Evolutionary conservation across 1,140 invertebrate species (phyloP), one percentile per base, ranked within the genome.

Genomic region (Hirudo medicinalis): DNA sequence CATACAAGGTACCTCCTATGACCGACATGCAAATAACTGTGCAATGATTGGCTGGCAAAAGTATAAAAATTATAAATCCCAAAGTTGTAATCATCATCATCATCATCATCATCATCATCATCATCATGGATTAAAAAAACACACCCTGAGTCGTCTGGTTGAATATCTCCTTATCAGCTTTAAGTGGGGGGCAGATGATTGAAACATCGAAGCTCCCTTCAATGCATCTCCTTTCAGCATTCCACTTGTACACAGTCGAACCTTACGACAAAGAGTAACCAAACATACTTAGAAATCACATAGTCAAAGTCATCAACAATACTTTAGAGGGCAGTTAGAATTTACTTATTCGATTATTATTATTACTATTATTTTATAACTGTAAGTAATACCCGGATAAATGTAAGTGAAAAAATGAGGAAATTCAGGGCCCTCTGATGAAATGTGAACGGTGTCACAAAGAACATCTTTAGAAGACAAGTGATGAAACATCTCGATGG

Each of bases 381-480:
- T 63, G 11, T 63, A 9, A 57, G 54, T n/a, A 25, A n/a, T 57
- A 63, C 57, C 57, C 17, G 57, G 57, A 32, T 19, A 63, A 13
- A 63, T 15, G 19, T 63, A 63, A 13, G 57, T 25, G 20, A 63
- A 63, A 11, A 63, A 32, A 63, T 63, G 2, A 32, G 20, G 29
- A 19, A 15, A 25, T 63, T 63, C 57, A n/a, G 11, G 9, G 0
- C 22, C 57, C 22, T 63, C 57, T 22, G 22, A 32, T 11, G 29
- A 22, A 63, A 63, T 63, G 22, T 63, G 57, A 11, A 63, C 57
- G 1, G 57, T 63, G 19, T 63, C 57, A 32, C 57, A 63, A 25
- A 63, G 29, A 32, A 63, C 57, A 25, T 63, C 57, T 25, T 63
- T 25, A 13, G 57, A 22, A 63, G 20, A 25, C 8, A 11, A 63